Conservation (phyloP, 1,140 invertebrate species). For the Aricia agestis region DNA sequence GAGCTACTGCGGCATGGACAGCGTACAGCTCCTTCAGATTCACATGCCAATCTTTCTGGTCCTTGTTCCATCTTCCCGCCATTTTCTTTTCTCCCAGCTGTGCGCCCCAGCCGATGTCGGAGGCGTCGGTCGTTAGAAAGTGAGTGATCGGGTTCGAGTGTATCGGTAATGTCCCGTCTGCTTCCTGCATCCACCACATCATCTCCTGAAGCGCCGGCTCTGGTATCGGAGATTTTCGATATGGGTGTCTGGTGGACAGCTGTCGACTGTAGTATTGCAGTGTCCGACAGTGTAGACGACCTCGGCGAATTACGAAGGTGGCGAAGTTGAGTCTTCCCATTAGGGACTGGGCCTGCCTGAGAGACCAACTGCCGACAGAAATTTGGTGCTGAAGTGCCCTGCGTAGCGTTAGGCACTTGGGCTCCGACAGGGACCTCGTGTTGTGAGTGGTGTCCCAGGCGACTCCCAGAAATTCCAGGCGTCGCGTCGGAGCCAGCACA, state of each 20-base stretch:
- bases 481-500: too few species aligned
- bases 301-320: not conserved
- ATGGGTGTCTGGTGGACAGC: not conserved
- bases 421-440: too few species aligned
- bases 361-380: not conserved
- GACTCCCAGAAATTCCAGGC: too few species aligned
- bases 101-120: too few species aligned
- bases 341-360: slow-evolving; percentile 2
- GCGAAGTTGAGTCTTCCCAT: slow-evolving; percentile 11
- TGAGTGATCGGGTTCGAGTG: slow-evolving; percentile 19
- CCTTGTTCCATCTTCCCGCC: too few species aligned
- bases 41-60: too few species aligned
- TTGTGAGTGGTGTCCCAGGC: too few species aligned
- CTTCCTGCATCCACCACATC: not conserved
- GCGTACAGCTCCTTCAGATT: too few species aligned
- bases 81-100: too few species aligned
- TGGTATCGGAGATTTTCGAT: not conserved
- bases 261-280: not conserved
- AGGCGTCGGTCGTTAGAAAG: not conserved
- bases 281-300: not conserved
- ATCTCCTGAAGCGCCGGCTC: not conserved
- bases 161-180: not conserved
- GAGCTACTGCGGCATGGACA: too few species aligned
- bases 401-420: not conserved
- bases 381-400: slow-evolving; percentile 1